Percentiles rank a stretch among this genome's conserved stretches.
These are phyloP conservation scores for Melinopterus prodromus DNA, from an alignment of 2,888 invertebrate genomes.

Conservation along the genomic window DNA sequence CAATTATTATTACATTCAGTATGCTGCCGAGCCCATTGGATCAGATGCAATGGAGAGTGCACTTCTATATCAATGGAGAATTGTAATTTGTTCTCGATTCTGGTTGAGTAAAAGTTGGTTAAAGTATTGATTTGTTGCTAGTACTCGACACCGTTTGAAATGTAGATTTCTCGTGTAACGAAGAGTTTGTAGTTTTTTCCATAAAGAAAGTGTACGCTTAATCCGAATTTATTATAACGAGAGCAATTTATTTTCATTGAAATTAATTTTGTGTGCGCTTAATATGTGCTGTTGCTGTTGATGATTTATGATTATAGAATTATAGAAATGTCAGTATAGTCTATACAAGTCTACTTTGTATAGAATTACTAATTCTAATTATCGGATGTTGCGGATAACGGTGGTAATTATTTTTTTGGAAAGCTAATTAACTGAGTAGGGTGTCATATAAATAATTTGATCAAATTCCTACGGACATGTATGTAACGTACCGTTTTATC, in stretches of 20 bases:
- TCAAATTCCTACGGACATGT: no score
- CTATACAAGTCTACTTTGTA: no score
- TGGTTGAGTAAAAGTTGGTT: not conserved
- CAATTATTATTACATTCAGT: not conserved
- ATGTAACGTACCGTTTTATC: no score
- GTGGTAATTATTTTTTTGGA: no score
- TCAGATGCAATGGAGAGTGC: not conserved
- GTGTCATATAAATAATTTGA: no score
- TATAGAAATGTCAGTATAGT: no score
- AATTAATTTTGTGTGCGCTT: not conserved
- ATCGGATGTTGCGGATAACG: no score
- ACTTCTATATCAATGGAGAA: not conserved
- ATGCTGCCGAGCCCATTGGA: not conserved
- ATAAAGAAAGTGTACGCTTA: not conserved
- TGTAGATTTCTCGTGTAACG: not conserved
- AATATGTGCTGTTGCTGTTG: no score
- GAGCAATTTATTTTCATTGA: not conserved
- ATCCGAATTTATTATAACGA: not conserved
- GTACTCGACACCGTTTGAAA: not conserved
- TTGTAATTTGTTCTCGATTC: conserved; percentile 4
- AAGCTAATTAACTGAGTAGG: no score
- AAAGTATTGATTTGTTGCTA: not conserved
- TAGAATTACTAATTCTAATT: no score
- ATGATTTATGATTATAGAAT: no score
- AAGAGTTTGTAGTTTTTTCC: not conserved